These are phyloP conservation scores for Ellobius talpinus DNA, from an alignment of 2,113 vertebrate genomes.

Conservation along the genomic window DNA sequence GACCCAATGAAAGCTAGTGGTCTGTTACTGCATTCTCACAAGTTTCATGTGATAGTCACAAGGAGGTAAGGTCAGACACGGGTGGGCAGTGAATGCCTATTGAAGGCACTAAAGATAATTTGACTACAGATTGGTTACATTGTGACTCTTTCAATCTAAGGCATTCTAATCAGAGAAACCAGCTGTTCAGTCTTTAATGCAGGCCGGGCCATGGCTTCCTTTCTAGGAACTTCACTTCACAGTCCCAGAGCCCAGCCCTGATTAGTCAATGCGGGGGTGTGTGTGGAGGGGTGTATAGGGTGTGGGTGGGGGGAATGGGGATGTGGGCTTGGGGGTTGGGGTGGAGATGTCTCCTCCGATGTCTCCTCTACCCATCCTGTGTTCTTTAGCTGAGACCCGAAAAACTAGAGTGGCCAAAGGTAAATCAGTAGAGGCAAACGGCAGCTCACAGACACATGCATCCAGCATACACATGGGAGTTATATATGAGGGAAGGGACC, in stretches of 20 bases:
- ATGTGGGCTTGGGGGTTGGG: not conserved
- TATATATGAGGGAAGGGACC: not conserved
- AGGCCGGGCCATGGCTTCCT: not conserved
- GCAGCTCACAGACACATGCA: rapidly evolving
- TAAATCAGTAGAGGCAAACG: not conserved
- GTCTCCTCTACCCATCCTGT: not conserved
- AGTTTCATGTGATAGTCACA: not conserved
- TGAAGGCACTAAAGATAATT: not conserved
- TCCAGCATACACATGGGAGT: not conserved
- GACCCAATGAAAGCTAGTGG: not conserved
- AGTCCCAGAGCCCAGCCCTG: not conserved
- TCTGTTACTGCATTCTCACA: not conserved
- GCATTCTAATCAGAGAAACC: not conserved
- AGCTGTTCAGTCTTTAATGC: not conserved
- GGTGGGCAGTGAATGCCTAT: not conserved
- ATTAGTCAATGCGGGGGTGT: not conserved
- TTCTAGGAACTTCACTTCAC: not conserved
- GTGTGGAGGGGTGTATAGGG: not conserved
- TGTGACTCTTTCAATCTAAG: not conserved
- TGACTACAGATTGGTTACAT: not conserved
- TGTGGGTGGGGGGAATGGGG: not conserved
- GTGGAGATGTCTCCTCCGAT: not conserved
- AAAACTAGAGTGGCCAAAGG: not conserved
- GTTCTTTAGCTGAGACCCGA: no score
- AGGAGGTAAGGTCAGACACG: not conserved